phyloP scores from a whole-genome alignment of 2,113 vertebrate genomes.

The Gambusia holbrooki region DNA sequence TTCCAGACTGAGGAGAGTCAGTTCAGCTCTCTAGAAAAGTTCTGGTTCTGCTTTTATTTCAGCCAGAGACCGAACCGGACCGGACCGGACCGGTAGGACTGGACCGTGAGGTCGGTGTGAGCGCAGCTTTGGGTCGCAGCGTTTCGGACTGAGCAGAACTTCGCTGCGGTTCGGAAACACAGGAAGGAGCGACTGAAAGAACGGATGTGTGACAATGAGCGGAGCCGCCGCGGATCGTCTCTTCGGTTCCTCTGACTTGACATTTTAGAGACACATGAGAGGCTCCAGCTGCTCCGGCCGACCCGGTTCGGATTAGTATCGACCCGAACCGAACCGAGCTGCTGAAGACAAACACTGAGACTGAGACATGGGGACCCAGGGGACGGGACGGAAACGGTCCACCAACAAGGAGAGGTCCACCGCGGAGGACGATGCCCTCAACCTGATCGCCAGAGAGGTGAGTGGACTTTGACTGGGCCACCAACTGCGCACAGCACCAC shows the following conservation, averaged over 20 bases:
- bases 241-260: background rate
- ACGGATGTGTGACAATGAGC: constrained; percentile 71
- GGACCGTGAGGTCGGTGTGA: no score
- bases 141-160: background rate
- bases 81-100: no score
- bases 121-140: no score
- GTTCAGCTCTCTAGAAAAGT: background rate
- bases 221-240: constrained; percentile 7
- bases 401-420: constrained; percentile 88
- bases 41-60: background rate
- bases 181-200: constrained; percentile 65
- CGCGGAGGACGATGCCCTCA: constrained; percentile 91
- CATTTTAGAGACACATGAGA: constrained; percentile 27
- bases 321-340: background rate
- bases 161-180: constrained; percentile 29
- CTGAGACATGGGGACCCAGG: constrained; percentile 88
- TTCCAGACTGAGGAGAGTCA: background rate
- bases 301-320: constrained; percentile 10
- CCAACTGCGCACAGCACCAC: background rate
- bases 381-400: constrained; percentile 87
- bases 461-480: constrained; percentile 31
- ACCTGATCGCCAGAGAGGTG: constrained; percentile 92
- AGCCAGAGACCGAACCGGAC: no score
- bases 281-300: background rate
- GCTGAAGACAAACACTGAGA: background rate